Evolutionary conservation across 2,888 invertebrate genomes (phyloP), one percentile per base, ranked within the genome.

Genomic region (Eilema depressum): DNA sequence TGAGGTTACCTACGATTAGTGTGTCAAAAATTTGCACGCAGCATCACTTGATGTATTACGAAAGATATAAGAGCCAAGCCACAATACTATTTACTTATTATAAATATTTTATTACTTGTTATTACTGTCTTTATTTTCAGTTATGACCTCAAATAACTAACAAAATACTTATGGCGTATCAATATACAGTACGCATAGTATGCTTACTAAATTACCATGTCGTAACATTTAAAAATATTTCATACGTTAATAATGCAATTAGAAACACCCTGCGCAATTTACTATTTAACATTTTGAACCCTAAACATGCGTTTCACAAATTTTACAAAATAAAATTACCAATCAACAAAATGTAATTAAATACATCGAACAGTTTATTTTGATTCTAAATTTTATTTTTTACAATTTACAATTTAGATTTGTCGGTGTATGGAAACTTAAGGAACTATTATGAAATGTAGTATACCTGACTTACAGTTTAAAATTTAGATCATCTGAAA

Each of bases 241-340:
- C 59, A 7, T 67, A 33, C 66, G 57, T 63, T 41, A 25, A 41
- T 66, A 75, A 80, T 70, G 67, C 68, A 26, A 71, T 69, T 74
- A 20, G 47, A 67, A 68, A 33, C 56, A 63, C 37, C 23, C 14
- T 47, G 23, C 8, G 68, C 65, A 71, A 73, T 70, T 73, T 28
- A 70, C 30, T 26, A 20, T 64, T 69, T 71, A 75, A 65, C 28
- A 69, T 64, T 64, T 47, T 30, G 30, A 63, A 61, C 37, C 63
- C 23, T 53, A 65, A 73, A 68, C 62, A 66, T 30, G 56, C 63
- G 53, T 28, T 30, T n/a, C 28, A 30, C 47, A 62, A 57, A 69
- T 67, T 37, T 62, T 33, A 33, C 53, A 61, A 25, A 68, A 63
- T 65, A 33, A 33, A 68, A 56, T 68, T 26, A 37, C n/a, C 63